Evolutionary conservation across 2,113 vertebrate genomes (phyloP), one percentile per base, ranked within the genome.

Genomic region (Triplophysa siluroides): DNA sequence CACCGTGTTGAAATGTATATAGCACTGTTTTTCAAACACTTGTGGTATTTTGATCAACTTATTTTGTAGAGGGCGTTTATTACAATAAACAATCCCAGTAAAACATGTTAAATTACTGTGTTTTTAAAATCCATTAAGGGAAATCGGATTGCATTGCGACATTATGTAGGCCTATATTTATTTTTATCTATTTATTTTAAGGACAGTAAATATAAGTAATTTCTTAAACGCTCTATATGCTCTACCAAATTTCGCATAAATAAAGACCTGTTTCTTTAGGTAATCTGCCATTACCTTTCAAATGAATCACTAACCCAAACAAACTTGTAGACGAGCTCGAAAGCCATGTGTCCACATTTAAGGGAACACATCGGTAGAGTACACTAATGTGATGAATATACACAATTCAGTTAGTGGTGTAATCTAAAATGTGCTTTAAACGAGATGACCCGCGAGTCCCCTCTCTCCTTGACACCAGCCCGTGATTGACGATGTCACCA

Each of bases 301-400:
- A 92, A 93, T 87, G 88, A 80, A 86, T 83, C 87, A 85, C 86
- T 94, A 92, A 60, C 64, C 11, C 61, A 65, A 76, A 45, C 58
- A 43, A 75, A 62, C 21, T 4, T 12, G 26, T 56, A 4, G 12
- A 52, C 45, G 16, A 23, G 54, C 70, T 13, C 14, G 29, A 73
- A 73, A 75, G 41, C 38, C 72, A 75, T 58, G 72, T 75, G 58
- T 75, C 38, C 19, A 52, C 50, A 58, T 26, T 58, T 14, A 74
- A 61, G 29, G 54, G n/a, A 24, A 33, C 70, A 23, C 54, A 60
- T n/a, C n/a, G 52, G 70, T 58, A 38, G 69, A 60, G n/a, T 62
- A 62, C 58, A 62, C 58, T 58, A 26, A 62, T 62, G 72, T 75
- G 58, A 75, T 75, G 72, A 75, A 62, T 26, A 73, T 52, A 65